Percentiles rank a stretch among this genome's conserved stretches.
Evolutionary conservation across 2,797 vertebrate genomes (phyloP).

Genomic region (Phalloptychus januarius): DNA sequence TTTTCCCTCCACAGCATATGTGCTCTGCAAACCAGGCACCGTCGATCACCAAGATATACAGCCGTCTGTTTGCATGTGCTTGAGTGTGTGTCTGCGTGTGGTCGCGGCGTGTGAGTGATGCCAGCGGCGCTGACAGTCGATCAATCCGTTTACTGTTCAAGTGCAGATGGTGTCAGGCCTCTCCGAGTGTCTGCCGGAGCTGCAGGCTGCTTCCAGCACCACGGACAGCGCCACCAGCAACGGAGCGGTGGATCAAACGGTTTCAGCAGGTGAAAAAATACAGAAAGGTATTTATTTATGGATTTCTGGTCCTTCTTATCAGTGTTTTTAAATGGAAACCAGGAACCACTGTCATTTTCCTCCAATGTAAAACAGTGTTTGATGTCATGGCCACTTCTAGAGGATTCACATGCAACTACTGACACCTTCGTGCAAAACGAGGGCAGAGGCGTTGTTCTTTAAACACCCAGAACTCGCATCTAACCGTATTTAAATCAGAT

Average conservation of each 20-base stretch:
- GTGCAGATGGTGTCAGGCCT: slow-evolving; percentile 62
- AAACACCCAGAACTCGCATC: slow-evolving; percentile 27
- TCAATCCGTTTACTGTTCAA: slow-evolving; percentile 73
- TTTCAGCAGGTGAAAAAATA: slow-evolving; percentile 9
- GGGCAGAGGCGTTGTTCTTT: slow-evolving; percentile 41
- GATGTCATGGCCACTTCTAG: slow-evolving; percentile 10
- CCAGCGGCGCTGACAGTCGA: slow-evolving; percentile 67
- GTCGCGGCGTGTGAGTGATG: slow-evolving; percentile 53
- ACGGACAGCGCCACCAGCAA: slow-evolving; percentile 69
- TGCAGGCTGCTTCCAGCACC: slow-evolving; percentile 66
- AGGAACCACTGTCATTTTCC: background rate
- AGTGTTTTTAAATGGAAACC: background rate
- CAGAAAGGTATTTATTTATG: background rate
- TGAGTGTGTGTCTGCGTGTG: slow-evolving; percentile 36
- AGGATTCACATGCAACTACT: slow-evolving; percentile 3
- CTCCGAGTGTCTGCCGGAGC: slow-evolving; percentile 45
- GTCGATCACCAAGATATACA: slow-evolving; percentile 62
- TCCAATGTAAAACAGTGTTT: slow-evolving; percentile 14
- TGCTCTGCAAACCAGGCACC: slow-evolving; percentile 30
- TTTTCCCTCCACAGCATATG: slow-evolving; percentile 31
- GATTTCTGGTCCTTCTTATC: background rate
- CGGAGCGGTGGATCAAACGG: background rate
- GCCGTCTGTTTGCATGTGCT: slow-evolving; percentile 22
- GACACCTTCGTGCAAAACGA: slow-evolving; percentile 47
- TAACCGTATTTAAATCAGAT: background rate